Conservation (phyloP, 2,797 vertebrate genomes). For the Okamejei kenojei region DNA sequence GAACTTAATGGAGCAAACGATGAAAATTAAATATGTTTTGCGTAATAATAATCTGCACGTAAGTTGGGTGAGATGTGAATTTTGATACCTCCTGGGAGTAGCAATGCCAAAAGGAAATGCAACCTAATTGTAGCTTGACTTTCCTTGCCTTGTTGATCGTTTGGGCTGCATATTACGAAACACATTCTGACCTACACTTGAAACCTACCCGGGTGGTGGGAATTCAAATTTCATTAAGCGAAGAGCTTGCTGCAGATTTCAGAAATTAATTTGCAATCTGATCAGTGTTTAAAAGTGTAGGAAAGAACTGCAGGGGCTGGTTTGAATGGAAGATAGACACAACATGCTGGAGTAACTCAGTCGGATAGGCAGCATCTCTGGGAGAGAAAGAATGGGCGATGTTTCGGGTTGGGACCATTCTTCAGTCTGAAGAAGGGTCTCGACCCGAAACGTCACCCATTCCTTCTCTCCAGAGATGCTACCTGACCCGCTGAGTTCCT, state of each 20-base stretch:
- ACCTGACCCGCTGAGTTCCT: too few species aligned
- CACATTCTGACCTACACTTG: not conserved
- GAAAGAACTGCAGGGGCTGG: too few species aligned
- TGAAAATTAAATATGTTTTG: not conserved
- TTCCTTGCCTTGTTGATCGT: not conserved
- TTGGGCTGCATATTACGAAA: not conserved
- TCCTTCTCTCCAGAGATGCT: too few species aligned
- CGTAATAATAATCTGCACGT: not conserved
- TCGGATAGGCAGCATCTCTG: too few species aligned
- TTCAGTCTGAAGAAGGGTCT: too few species aligned
- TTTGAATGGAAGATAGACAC: too few species aligned
- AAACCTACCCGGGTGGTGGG: not conserved
- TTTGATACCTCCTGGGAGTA: not conserved
- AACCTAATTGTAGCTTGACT: not conserved
- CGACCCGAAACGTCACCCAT: too few species aligned
- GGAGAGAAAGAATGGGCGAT: too few species aligned
- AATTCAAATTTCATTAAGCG: constrained; percentile 23
- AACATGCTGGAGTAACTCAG: too few species aligned
- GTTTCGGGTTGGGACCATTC: too few species aligned
- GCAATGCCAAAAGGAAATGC: not conserved
- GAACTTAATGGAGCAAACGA: too few species aligned
- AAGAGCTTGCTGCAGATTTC: constrained; percentile 9
- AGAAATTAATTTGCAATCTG: constrained; percentile 25
- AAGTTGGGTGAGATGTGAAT: not conserved
- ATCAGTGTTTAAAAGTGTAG: not conserved